These are phyloP conservation scores for Tromatobia lineatoria DNA, from an alignment of 2,888 invertebrate genomes.

Conservation along the genomic window DNA sequence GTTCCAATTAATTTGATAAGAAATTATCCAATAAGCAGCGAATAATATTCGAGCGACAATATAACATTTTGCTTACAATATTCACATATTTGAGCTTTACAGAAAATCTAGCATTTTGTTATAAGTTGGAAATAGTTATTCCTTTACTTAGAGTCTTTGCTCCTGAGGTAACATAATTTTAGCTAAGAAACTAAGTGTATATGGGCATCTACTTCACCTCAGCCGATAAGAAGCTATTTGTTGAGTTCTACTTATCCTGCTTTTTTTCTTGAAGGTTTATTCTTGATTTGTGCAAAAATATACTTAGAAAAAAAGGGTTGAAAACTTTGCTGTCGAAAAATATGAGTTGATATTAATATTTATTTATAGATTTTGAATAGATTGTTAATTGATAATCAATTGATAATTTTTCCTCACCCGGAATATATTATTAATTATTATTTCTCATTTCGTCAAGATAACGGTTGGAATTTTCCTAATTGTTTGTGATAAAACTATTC, in stretches of 20 bases:
- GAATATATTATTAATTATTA: too few relatives aligned
- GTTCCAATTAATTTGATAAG: neutral
- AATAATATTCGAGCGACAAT: neutral
- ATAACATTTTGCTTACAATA: neutral
- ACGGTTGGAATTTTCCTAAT: neutral
- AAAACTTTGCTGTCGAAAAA: too few relatives aligned
- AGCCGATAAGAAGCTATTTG: conserved; percentile 6
- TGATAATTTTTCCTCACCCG: too few relatives aligned
- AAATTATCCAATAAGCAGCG: too few relatives aligned
- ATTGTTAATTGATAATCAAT: too few relatives aligned
- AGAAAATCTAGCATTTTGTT: neutral
- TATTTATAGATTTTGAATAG: too few relatives aligned
- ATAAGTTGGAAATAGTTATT: neutral
- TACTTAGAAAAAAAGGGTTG: neutral
- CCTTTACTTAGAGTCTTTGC: neutral
- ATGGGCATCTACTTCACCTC: conserved; percentile 15
- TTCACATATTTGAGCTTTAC: neutral
- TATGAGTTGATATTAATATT: too few relatives aligned
- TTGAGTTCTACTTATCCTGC: neutral
- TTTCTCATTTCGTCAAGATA: neutral
- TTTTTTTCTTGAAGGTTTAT: neutral
- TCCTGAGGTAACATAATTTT: neutral
- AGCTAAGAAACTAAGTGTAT: neutral
- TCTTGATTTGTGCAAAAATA: neutral
- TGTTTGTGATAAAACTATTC: neutral